These are phyloP conservation scores for Rynchops niger DNA, from an alignment of 2,113 vertebrate species.

Conservation along the genomic window DNA sequence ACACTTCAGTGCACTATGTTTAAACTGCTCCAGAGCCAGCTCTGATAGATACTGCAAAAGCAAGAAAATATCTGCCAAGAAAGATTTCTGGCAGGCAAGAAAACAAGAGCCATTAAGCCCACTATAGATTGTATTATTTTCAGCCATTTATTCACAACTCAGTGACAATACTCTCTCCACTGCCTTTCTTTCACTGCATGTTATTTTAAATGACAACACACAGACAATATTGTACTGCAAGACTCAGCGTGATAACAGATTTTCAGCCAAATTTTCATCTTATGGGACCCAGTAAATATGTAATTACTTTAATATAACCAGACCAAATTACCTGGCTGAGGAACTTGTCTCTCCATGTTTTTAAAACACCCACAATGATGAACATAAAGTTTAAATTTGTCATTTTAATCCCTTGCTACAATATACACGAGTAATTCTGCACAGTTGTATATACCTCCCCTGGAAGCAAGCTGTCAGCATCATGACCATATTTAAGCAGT, in stretches of 20 bases:
- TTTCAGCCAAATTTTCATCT: not conserved
- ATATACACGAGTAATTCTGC: not conserved
- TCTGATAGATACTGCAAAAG: not conserved
- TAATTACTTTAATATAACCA: not conserved
- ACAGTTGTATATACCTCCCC: not conserved
- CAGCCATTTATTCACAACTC: not conserved
- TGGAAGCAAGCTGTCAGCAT: not conserved
- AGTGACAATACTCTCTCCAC: not conserved
- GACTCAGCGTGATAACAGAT: not conserved
- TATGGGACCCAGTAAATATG: not conserved
- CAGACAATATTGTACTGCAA: not conserved
- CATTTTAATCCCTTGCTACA: not conserved
- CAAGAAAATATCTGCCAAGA: not conserved
- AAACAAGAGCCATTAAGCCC: not conserved
- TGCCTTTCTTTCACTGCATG: not conserved
- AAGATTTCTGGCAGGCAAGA: not conserved
- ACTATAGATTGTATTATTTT: not conserved
- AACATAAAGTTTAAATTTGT: not conserved
- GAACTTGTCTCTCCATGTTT: not conserved
- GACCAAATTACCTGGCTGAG: not conserved
- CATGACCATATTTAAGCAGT: not conserved
- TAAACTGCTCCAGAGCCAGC: not conserved
- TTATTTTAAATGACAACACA: not conserved
- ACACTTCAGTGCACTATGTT: not conserved
- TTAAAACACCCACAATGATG: not conserved